Conservation (phyloP, 2,797 vertebrate genomes). For the Tinamus major region DNA sequence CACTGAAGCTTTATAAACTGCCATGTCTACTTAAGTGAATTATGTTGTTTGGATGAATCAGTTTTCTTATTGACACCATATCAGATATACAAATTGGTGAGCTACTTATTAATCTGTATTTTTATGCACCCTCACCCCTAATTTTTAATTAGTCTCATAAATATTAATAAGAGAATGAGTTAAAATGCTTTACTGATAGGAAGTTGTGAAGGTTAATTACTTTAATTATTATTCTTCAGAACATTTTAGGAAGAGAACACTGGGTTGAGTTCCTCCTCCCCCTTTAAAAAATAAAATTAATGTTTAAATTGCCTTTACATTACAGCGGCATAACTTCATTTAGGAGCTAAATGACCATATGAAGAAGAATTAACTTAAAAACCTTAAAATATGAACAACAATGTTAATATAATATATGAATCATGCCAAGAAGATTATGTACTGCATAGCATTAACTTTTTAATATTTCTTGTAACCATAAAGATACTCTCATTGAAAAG, state of each 20-base stretch:
- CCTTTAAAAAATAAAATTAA: constrained; percentile 8
- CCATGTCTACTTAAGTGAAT: neutral
- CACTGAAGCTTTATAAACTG: neutral
- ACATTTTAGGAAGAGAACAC: neutral
- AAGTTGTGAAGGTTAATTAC: constrained; percentile 10
- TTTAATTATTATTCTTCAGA: neutral
- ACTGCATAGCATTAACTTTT: neutral
- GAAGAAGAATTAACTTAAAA: constrained; percentile 19
- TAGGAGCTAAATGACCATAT: neutral
- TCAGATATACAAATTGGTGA: neutral
- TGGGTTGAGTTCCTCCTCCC: neutral
- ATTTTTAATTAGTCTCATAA: neutral
- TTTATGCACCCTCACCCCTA: neutral
- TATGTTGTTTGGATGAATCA: neutral
- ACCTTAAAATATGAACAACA: neutral
- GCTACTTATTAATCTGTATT: neutral
- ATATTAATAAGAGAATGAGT: neutral
- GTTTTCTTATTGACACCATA: neutral
- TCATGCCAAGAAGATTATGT: neutral
- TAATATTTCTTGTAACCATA: neutral
- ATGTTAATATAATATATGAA: neutral
- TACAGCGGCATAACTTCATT: neutral
- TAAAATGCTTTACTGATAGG: neutral
- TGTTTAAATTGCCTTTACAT: neutral
- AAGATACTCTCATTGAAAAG: neutral